Conservation (phyloP, 30 jellyfish, hydroid and myxozoan genomes). For the Sanderia malayensis region DNA sequence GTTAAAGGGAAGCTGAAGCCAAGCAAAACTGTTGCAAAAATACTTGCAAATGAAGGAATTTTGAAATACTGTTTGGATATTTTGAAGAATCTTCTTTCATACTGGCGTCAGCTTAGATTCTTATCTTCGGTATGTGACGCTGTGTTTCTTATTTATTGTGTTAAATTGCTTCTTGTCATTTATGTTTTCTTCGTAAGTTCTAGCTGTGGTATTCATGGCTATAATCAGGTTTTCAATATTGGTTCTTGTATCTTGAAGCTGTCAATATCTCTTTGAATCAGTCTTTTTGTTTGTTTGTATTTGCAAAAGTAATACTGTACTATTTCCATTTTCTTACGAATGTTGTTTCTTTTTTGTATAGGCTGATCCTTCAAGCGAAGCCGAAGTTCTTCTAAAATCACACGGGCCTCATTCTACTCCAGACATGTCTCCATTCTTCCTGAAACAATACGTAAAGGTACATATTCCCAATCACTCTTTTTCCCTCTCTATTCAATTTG, state of each 20-base stretch:
- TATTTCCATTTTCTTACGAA: too few species aligned
- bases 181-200: too few species aligned
- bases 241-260: too few species aligned
- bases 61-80: constrained; percentile 64
- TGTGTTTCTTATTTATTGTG: too few species aligned
- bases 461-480: too few species aligned
- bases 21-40: constrained; percentile 74
- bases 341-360: neutral
- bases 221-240: too few species aligned
- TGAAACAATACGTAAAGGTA: constrained; percentile 97
- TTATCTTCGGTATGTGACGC: constrained; percentile 24
- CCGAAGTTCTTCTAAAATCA: constrained; percentile 51
- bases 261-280: too few species aligned
- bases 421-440: constrained; percentile 95
- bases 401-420: constrained; percentile 64
- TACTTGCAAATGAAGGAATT: constrained; percentile 72
- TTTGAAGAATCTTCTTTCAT: constrained; percentile 67
- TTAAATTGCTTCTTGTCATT: too few species aligned
- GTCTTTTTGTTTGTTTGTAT: too few species aligned
- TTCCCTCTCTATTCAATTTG: too few species aligned
- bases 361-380: constrained; percentile 53
- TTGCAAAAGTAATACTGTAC: too few species aligned
- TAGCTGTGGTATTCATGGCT: too few species aligned
- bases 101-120: constrained; percentile 69
- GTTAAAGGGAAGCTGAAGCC: constrained; percentile 26